These are phyloP conservation scores for Nymphalis io DNA, from an alignment of 1,140 invertebrate species.

Conservation along the genomic window DNA sequence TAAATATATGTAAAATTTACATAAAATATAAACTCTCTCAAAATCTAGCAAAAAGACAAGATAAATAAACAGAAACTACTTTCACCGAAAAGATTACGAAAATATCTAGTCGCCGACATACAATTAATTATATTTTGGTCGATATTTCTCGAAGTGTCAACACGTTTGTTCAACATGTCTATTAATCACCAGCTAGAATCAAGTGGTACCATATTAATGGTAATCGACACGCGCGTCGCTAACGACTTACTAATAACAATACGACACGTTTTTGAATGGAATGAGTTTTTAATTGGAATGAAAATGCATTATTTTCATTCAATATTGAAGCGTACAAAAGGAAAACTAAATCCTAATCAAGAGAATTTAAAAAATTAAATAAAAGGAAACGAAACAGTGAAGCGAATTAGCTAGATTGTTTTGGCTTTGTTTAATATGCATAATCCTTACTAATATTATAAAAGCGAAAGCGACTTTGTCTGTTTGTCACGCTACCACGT, in stretches of 20 bases:
- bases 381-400: too few relatives aligned
- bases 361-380: too few relatives aligned
- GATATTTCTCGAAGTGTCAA: background rate
- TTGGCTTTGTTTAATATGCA: too few relatives aligned
- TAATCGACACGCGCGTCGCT: constrained; percentile 19
- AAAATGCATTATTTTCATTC: background rate
- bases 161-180: too few relatives aligned
- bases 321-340: too few relatives aligned
- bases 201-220: background rate
- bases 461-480: too few relatives aligned
- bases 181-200: background rate
- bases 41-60: background rate
- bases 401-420: too few relatives aligned
- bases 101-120: background rate
- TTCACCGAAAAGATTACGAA: constrained; percentile 3
- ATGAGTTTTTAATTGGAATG: constrained; percentile 13
- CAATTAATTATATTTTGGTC: background rate
- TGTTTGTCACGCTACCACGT: too few relatives aligned
- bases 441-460: too few relatives aligned
- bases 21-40: background rate
- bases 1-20: background rate
- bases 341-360: too few relatives aligned
- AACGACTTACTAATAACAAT: constrained; percentile 11
- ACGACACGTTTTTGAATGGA: constrained; percentile 9
- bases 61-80: constrained; percentile 2